These are phyloP conservation scores for Procavia capensis DNA, from an alignment of 2,113 vertebrate species.

Conservation along the genomic window DNA sequence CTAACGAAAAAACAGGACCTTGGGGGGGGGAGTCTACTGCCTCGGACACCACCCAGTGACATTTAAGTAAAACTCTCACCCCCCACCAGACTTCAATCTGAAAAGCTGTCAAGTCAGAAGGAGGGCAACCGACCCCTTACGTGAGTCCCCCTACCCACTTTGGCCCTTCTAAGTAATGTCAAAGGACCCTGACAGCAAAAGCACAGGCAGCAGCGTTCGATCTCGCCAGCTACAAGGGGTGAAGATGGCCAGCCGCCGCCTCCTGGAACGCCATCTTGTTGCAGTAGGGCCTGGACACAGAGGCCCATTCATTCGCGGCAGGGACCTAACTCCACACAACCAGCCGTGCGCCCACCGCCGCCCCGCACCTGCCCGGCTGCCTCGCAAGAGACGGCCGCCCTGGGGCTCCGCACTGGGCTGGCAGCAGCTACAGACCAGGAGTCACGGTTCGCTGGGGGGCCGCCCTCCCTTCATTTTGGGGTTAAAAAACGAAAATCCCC, in stretches of 20 bases:
- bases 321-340: neutral
- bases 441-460: constrained; percentile 57
- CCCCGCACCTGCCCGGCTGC: constrained; percentile 16
- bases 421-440: neutral
- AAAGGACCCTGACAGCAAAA: neutral
- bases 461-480: neutral
- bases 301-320: constrained; percentile 85
- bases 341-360: neutral
- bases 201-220: neutral
- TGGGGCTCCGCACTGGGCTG: constrained; percentile 70
- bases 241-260: neutral
- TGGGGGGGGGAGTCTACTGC: constrained; percentile 42
- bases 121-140: neutral
- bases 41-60: constrained; percentile 61
- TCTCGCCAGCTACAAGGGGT: neutral
- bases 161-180: neutral
- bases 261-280: constrained; percentile 88
- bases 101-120: constrained; percentile 41
- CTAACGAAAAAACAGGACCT: accelerated
- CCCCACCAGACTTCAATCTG: constrained; percentile 74
- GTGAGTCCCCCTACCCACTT: neutral
- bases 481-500: neutral
- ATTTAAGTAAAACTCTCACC: constrained; percentile 76
- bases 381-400: neutral
- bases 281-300: constrained; percentile 82